These are phyloP conservation scores for Argyresthia goedartella DNA, from an alignment of 2,888 invertebrate genomes.

Conservation along the genomic window DNA sequence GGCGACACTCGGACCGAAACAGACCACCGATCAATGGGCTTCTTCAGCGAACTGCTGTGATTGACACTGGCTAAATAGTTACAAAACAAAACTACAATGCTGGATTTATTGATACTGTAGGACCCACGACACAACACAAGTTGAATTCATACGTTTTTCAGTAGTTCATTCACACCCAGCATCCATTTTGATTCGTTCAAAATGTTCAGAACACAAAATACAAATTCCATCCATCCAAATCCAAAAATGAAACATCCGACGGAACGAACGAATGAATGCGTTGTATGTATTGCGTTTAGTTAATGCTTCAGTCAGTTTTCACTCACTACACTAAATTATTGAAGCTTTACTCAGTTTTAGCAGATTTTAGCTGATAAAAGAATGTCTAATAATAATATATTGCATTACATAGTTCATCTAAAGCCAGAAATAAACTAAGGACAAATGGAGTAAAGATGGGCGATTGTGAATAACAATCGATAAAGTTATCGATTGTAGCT, in stretches of 20 bases:
- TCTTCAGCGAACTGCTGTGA: slow-evolving; percentile 34
- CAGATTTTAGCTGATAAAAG: too few relatives aligned
- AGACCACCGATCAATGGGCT: slow-evolving; percentile 31
- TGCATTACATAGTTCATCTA: too few relatives aligned
- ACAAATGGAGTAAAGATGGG: too few relatives aligned
- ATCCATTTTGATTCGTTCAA: slow-evolving; percentile 72
- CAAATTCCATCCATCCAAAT: slow-evolving; percentile 23
- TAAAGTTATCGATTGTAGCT: too few relatives aligned
- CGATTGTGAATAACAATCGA: too few relatives aligned
- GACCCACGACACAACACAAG: slow-evolving; percentile 68
- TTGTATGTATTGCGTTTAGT: slow-evolving; percentile 19
- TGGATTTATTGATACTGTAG: slow-evolving; percentile 54
- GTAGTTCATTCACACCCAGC: slow-evolving; percentile 72
- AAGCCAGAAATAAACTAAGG: too few relatives aligned
- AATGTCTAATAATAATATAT: too few relatives aligned
- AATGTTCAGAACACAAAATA: slow-evolving; percentile 53
- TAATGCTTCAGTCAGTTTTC: not conserved
- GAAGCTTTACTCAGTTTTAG: not conserved
- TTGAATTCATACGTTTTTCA: slow-evolving; percentile 69
- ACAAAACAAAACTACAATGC: slow-evolving; percentile 50
- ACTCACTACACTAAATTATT: too few relatives aligned
- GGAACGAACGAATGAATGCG: slow-evolving; percentile 17
- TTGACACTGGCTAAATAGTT: slow-evolving; percentile 42
- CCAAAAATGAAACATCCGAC: slow-evolving; percentile 10
- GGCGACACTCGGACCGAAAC: slow-evolving; percentile 49